Base-by-base conservation (phyloP, 1,140 invertebrate species). In the Drosophila persimilis region DNA sequence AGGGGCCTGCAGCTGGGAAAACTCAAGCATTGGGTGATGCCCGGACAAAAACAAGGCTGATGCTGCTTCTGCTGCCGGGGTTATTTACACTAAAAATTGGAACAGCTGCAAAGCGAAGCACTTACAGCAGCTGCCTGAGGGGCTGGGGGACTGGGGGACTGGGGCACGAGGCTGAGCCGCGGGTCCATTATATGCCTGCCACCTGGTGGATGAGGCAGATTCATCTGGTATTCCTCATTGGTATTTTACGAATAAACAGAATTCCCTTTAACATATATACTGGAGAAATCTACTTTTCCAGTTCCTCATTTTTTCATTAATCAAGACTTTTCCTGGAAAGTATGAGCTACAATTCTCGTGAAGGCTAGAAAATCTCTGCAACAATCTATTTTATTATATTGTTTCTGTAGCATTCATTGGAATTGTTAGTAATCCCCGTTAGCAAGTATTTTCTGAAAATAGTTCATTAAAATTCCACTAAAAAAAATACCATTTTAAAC, bases 31-130 rank as follows among this genome's bases (percentile, higher is more conserved):
- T 44, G 73, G 53, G 58, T 53, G 53, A 31, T 31, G 52, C 48
- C n/a, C 24, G 69, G 41, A 70, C 58, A 29, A 54, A 62, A 74
- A 78, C 71, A 62, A 81, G 77, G 59, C 78, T 45, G 60, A 81
- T 73, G 59, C 78, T 45, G 60, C 31, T 35, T 9, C 29, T 53
- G 62, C 48, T 55, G 44, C 13, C 50, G 77, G 77, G 73, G 75
- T 77, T 86, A 85, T 85, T 85, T 85, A 77, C 84, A 77, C 79
- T 83, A 76, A 83, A 88, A 88, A 88, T 88, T 88, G 83, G 83
- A 88, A 83, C 83, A 88, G 83, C 74, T 77, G 74, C 73, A 63
- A 71, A 64, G 64, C 47, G 65, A 47, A 69, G 66, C 65, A 76
- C 73, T 77, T 64, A 75, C 72, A 74, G 55, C 77, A 67, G 81